Evolutionary conservation across 2,888 invertebrate genomes (phyloP).

Genomic region (Pyrochroa serraticornis): DNA sequence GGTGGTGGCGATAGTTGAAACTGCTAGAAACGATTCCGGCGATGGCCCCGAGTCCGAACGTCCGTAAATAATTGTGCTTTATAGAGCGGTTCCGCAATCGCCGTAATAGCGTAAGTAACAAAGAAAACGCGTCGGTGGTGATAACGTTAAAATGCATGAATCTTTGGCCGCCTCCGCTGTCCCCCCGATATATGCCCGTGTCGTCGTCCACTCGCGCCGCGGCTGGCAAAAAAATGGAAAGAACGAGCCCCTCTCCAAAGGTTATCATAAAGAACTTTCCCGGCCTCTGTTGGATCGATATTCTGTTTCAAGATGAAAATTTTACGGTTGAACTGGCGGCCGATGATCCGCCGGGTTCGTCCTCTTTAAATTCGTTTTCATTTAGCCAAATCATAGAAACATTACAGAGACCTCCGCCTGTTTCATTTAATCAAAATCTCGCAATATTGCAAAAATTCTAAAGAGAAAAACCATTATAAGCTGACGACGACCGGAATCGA

Average conservation of each 20-base stretch:
- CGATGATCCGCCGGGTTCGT: conserved; percentile 26
- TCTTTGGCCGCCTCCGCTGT: conserved; percentile 18
- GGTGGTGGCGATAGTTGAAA: no score
- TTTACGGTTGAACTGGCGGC: conserved; percentile 32
- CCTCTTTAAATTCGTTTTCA: conserved; percentile 26
- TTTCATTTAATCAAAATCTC: no score
- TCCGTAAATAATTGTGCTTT: conserved; percentile 27
- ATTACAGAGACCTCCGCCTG: conserved; percentile 1
- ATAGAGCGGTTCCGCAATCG: conserved; percentile 18
- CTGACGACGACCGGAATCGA: no score
- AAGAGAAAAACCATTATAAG: no score
- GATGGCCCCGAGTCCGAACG: background rate
- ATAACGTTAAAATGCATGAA: conserved; percentile 34
- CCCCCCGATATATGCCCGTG: conserved; percentile 18
- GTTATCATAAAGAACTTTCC: conserved; percentile 38
- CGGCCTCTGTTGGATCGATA: conserved; percentile 30
- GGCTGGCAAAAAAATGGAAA: conserved; percentile 14
- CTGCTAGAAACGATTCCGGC: background rate
- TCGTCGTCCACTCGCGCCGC: conserved; percentile 10
- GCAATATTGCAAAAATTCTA: no score
- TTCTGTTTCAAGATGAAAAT: conserved; percentile 36
- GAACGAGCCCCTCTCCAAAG: conserved; percentile 27
- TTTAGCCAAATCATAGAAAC: conserved; percentile 18
- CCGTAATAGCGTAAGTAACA: conserved; percentile 30
- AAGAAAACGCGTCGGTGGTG: conserved; percentile 26